These are phyloP conservation scores for Equus przewalskii DNA, from an alignment of 2,113 vertebrate genomes.

Conservation along the genomic window DNA sequence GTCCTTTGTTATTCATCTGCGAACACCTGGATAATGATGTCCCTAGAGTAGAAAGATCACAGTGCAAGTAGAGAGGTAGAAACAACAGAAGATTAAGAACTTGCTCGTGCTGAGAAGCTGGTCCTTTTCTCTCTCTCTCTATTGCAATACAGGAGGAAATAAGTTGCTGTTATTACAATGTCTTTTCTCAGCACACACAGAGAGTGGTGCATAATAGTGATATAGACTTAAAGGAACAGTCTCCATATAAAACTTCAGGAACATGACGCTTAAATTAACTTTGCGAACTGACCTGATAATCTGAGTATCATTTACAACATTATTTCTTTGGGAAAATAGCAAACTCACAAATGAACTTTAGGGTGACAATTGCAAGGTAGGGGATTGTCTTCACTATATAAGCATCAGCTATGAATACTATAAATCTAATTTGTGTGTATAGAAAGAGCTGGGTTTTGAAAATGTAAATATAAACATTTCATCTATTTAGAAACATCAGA, in stretches of 20 bases:
- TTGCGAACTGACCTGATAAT: slow-evolving; percentile 11
- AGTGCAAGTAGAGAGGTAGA: not conserved
- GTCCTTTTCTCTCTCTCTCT: not conserved
- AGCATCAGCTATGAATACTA: slow-evolving; percentile 72
- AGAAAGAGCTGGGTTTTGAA: slow-evolving; percentile 46
- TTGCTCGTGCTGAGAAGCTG: not conserved
- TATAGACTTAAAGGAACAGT: not conserved
- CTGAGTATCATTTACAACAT: not conserved
- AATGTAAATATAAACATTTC: slow-evolving; percentile 66
- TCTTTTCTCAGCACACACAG: not conserved
- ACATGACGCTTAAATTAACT: not conserved
- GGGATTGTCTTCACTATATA: not conserved
- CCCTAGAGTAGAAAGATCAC: not conserved
- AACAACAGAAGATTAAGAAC: not conserved
- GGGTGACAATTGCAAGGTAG: slow-evolving; percentile 14
- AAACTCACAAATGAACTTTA: slow-evolving; percentile 62
- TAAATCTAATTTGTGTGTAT: slow-evolving; percentile 53
- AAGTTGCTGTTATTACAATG: not conserved
- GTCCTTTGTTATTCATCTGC: not conserved
- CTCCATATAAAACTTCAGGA: not conserved
- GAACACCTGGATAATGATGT: not conserved
- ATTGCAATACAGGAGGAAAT: not conserved
- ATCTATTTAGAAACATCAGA: slow-evolving; percentile 62
- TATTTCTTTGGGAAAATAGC: slow-evolving; percentile 43
- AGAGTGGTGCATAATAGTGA: not conserved